phyloP scores from a whole-genome alignment of 2,888 invertebrate species.

The Lasiommata megera region DNA sequence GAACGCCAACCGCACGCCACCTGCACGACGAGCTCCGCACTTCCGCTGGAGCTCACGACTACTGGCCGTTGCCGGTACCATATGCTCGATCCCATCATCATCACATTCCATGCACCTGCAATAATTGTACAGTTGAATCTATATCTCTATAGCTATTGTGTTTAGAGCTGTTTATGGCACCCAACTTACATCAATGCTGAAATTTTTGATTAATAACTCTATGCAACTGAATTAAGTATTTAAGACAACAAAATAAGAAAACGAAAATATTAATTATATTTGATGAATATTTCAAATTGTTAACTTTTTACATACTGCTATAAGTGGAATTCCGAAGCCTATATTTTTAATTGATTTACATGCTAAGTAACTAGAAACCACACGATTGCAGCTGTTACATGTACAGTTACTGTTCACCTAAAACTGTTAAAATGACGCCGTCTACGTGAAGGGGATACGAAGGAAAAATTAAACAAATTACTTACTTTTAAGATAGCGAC shows the following conservation, averaged over 20 bases:
- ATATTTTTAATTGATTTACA: too few species aligned
- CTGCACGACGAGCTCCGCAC: constrained; percentile 39
- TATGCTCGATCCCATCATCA: constrained; percentile 41
- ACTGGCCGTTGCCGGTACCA: constrained; percentile 37
- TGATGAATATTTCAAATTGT: too few species aligned
- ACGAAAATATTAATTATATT: too few species aligned
- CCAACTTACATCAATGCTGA: too few species aligned
- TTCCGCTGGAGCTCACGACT: constrained; percentile 43
- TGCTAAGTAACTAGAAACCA: neutral
- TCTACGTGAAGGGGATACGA: neutral
- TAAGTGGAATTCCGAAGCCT: too few species aligned
- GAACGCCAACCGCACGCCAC: constrained; percentile 47
- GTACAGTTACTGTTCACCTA: constrained; percentile 1
- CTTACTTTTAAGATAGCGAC: constrained; percentile 16
- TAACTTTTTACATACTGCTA: too few species aligned
- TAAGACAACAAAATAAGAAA: too few species aligned
- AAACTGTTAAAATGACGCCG: constrained; percentile 34
- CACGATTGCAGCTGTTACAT: constrained; percentile 9
- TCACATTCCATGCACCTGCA: constrained; percentile 69
- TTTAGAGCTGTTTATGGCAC: too few species aligned
- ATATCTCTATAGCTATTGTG: too few species aligned
- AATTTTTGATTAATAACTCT: too few species aligned
- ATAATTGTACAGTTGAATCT: constrained; percentile 26
- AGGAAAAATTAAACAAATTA: constrained; percentile 1
- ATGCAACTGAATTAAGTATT: too few species aligned